Conservation (phyloP, 2,888 invertebrate species). For the Pycnomerus fuliginosus region DNA sequence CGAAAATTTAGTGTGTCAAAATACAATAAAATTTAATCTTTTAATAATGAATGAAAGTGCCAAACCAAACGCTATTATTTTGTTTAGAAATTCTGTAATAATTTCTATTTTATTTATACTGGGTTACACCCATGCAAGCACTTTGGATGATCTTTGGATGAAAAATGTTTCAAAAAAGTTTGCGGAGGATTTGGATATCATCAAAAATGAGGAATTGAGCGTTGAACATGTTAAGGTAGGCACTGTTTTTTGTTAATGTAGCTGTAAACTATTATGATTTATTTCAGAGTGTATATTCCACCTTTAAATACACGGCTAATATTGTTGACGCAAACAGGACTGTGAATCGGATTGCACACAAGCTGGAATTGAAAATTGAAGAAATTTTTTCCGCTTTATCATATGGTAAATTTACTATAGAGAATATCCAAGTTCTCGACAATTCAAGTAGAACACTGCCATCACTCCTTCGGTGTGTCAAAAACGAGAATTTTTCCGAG, state of each 20-base stretch:
- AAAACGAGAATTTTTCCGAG: conserved; percentile 7
- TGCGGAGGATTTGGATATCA: conserved; percentile 38
- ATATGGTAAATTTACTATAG: conserved; percentile 40
- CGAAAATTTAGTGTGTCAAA: too few relatives aligned
- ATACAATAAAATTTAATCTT: too few relatives aligned
- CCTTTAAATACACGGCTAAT: conserved; percentile 42
- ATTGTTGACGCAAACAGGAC: conserved; percentile 40
- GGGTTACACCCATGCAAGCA: too few relatives aligned
- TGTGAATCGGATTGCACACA: conserved; percentile 41
- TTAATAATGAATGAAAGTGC: too few relatives aligned
- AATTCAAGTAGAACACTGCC: conserved; percentile 25
- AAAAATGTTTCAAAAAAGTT: conserved; percentile 37
- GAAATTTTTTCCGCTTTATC: conserved; percentile 44
- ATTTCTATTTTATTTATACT: too few relatives aligned
- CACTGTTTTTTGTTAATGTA: conserved; percentile 3
- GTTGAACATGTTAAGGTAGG: conserved; percentile 45
- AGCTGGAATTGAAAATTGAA: conserved; percentile 44
- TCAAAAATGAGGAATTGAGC: conserved; percentile 47
- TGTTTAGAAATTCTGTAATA: too few relatives aligned
- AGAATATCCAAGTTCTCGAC: conserved; percentile 31
- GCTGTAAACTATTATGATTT: background rate
- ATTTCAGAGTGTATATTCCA: conserved; percentile 47
- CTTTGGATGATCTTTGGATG: too few relatives aligned
- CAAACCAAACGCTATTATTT: too few relatives aligned
- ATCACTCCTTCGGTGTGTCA: conserved; percentile 27